Evolutionary conservation across 2,888 invertebrate species (phyloP).

Genomic region (Morpho helenor): DNA sequence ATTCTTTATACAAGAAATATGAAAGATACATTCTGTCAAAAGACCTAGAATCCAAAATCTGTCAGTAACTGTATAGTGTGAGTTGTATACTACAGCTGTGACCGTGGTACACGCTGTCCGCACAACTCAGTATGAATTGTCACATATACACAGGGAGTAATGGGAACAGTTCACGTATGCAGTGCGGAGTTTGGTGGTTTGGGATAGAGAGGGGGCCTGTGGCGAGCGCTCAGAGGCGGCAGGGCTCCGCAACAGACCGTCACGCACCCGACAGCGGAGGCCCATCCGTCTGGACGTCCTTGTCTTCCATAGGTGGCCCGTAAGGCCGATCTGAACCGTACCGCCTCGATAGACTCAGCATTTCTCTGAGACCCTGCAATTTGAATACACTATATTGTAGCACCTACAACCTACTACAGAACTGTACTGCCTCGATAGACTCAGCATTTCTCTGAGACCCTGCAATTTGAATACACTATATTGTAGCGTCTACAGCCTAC

Average conservation of each 20-base stretch:
- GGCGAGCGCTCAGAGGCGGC: slow-evolving; percentile 43
- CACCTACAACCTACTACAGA: slow-evolving; percentile 64
- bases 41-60: slow-evolving; percentile 65
- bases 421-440: slow-evolving; percentile 88
- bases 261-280: slow-evolving; percentile 63
- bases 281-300: slow-evolving; percentile 86
- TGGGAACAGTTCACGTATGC: slow-evolving; percentile 18
- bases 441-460: slow-evolving; percentile 91
- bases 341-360: slow-evolving; percentile 89
- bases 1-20: slow-evolving; percentile 34
- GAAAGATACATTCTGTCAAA: slow-evolving; percentile 60
- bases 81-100: slow-evolving; percentile 17
- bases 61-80: slow-evolving; percentile 25
- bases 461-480: slow-evolving; percentile 41
- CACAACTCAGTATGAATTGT: slow-evolving; percentile 12
- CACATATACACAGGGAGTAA: slow-evolving; percentile 17
- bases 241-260: slow-evolving; percentile 52
- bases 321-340: slow-evolving; percentile 80
- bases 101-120: slow-evolving; percentile 7
- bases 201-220: slow-evolving; percentile 21
- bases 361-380: slow-evolving; percentile 87
- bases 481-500: background rate
- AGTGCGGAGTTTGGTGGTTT: slow-evolving; percentile 1
- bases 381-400: background rate
- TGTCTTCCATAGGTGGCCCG: slow-evolving; percentile 82